Percentiles rank a stretch among this genome's conserved stretches.
Conservation (phyloP, 2,113 vertebrate genomes). For the Hystrix brachyura region DNA sequence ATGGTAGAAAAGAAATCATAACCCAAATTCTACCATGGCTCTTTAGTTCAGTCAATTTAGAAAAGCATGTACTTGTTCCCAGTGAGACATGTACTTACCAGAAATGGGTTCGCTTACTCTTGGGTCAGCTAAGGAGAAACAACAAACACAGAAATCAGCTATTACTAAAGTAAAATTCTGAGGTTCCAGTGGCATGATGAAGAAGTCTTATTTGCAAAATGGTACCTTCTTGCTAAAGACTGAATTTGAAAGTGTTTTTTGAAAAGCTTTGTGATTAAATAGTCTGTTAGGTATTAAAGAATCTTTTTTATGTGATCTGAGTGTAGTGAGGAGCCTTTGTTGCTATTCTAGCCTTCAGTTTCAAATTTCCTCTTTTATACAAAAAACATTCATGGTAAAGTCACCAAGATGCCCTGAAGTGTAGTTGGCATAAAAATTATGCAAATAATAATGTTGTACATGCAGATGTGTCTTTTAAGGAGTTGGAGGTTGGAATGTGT, state of each 20-base stretch:
- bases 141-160: slow-evolving; percentile 79
- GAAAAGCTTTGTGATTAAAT: not conserved
- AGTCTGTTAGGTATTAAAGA: not conserved
- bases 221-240: slow-evolving; percentile 3
- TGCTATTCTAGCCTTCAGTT: not conserved
- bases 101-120: slow-evolving; percentile 95
- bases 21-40: slow-evolving; percentile 50
- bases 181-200: slow-evolving; percentile 60
- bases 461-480: not conserved
- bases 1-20: slow-evolving; percentile 80
- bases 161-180: not conserved
- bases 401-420: slow-evolving; percentile 1
- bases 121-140: slow-evolving; percentile 93
- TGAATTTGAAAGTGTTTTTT: slow-evolving; percentile 48
- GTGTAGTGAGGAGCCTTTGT: not conserved
- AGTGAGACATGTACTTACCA: slow-evolving; percentile 88
- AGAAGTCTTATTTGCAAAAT: slow-evolving; percentile 61
- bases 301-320: not conserved
- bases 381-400: not conserved
- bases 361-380: not conserved
- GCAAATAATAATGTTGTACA: not conserved
- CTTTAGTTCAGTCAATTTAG: slow-evolving; percentile 61
- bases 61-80: slow-evolving; percentile 38
- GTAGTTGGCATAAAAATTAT: slow-evolving; percentile 11
- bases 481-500: not conserved